Evolutionary conservation across 2,888 invertebrate species (phyloP), one percentile per base, ranked within the genome.

Genomic region (Macrosoma leucophasiata): DNA sequence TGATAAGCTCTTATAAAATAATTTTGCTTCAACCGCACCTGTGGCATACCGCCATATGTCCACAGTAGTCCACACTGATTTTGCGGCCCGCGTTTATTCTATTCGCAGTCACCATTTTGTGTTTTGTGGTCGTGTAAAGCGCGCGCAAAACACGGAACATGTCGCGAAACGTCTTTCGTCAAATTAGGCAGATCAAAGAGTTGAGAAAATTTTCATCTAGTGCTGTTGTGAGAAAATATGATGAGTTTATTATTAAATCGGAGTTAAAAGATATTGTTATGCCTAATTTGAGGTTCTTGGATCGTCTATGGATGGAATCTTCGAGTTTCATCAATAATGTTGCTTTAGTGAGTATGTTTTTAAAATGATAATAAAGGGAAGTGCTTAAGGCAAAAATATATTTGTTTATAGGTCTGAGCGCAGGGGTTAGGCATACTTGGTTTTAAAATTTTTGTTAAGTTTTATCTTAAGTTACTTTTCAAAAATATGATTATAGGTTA

Each of bases 151-250:
- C 57, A 55, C 58, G 46, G 55, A 46, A n/a, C n/a, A 50, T 71
- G 53, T 63, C 74, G 66, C 74, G 76, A 50, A 76, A 65, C 3
- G n/a, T n/a, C n/a, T 41, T 72, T 35, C 72, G 74, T 28, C 68
- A 75, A 62, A 52, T 76, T 14, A 72, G 65, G 62, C 62, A 64
- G 35, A 39, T 71, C n/a, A 77, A 70, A 56, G 64, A 64, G 41
- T 58, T 70, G 42, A 69, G 77, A 34, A 65, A 62, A 48, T 33
- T 74, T 4, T 70, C 70, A 0, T 51, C 50, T 13, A 66, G 69
- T 63, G 67, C 55, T 10, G 50, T 48, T 23, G 31, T 62, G 14
- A 58, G 40, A 29, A 65, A 55, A 36, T 57, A 59, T 42, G 65
- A 71, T 6, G 65, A 78, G 22, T 75, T 58, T 51, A 54, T 78